phyloP scores from a whole-genome alignment of 2,113 vertebrate species.

The Callipepla californica region DNA sequence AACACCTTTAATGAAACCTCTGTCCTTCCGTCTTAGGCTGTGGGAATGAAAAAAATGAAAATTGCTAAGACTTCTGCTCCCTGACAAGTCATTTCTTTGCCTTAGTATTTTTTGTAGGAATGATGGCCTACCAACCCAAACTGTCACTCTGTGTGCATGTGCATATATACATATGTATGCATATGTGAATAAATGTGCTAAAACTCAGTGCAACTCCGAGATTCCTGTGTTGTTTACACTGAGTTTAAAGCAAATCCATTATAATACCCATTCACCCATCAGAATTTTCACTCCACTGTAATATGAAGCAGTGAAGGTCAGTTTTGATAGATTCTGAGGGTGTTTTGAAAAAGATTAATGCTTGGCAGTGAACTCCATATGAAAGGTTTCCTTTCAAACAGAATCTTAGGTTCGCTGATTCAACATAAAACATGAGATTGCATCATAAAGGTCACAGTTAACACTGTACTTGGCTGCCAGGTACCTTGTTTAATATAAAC shows the following conservation, averaged over 20 bases:
- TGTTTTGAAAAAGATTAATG: conserved; percentile 82
- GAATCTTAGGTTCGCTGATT: conserved; percentile 63
- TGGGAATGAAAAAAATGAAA: accelerated
- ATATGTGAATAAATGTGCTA: background rate
- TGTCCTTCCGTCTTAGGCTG: background rate
- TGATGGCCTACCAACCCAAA: background rate
- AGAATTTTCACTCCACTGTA: conserved; percentile 70
- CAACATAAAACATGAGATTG: conserved; percentile 59
- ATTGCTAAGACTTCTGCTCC: background rate
- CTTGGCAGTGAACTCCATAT: conserved; percentile 31
- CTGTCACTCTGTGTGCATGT: background rate
- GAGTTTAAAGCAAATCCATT: conserved; percentile 66
- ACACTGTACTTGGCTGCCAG: conserved; percentile 19
- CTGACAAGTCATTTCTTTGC: background rate
- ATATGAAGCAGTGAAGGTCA: conserved; percentile 77
- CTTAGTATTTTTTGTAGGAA: background rate
- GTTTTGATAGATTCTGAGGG: conserved; percentile 77
- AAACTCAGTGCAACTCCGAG: background rate
- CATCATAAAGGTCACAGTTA: conserved; percentile 69
- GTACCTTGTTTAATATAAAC: conserved; percentile 30
- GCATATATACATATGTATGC: background rate
- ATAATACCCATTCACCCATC: conserved; percentile 81
- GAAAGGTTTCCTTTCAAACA: conserved; percentile 69
- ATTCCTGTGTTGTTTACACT: background rate
- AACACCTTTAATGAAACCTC: background rate